Evolutionary conservation across 1,140 invertebrate genomes (phyloP).

Genomic region (Leptinotarsa defecta): DNA sequence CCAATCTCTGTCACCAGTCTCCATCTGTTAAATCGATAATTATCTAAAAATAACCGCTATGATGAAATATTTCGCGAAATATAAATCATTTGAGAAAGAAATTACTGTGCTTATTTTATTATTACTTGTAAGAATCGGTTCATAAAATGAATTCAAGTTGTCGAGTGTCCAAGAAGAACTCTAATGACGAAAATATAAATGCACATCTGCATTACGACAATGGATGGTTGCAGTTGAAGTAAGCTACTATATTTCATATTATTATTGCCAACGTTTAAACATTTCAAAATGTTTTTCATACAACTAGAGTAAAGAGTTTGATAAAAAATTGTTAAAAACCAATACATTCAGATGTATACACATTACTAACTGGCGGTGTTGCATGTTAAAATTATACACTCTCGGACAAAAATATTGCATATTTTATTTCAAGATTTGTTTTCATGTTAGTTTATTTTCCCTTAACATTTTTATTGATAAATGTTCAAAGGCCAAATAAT

Average conservation of each 20-base stretch:
- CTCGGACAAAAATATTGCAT: too few species aligned
- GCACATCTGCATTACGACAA: neutral
- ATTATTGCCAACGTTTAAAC: neutral
- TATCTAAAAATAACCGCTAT: constrained; percentile 33
- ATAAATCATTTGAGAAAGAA: neutral
- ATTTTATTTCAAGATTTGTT: too few species aligned
- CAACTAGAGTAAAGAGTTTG: too few species aligned
- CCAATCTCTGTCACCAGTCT: constrained; percentile 51
- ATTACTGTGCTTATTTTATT: neutral
- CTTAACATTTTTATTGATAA: too few species aligned
- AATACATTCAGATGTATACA: too few species aligned
- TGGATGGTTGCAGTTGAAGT: neutral
- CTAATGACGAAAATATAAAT: neutral
- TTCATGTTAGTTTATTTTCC: too few species aligned
- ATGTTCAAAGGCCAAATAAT: too few species aligned
- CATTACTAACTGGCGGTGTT: too few species aligned
- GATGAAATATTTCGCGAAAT: constrained; percentile 18
- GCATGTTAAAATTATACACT: too few species aligned
- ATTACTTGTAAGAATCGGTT: neutral
- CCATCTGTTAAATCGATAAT: constrained; percentile 43
- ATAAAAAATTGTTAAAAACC: too few species aligned
- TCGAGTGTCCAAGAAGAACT: neutral
- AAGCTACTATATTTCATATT: neutral
- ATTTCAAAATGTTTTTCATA: too few species aligned
- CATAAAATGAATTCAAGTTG: neutral